Base-by-base conservation (phyloP, 1,140 invertebrate species). In the Eupristina koningsbergeri region DNA sequence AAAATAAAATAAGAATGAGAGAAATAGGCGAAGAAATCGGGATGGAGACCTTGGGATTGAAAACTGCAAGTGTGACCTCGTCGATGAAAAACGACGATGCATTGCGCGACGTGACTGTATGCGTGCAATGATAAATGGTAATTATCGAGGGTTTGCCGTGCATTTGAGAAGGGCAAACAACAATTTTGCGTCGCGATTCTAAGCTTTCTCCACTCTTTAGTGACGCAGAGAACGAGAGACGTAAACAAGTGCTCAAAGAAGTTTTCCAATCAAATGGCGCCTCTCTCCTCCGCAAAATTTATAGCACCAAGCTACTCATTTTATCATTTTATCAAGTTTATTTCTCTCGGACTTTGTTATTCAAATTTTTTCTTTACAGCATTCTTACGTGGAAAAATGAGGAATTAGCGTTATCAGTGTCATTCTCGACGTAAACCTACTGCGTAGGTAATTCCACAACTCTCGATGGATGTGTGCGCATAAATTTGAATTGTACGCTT, bases 101-200 rank as follows among this genome's bases (percentile, higher is more conserved):
- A 58, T 58, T 5, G 9, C 53, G 53, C 53, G 11, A 53, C n/a
- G 11, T 17, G 11, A 53, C 17, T n/a, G n/a, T n/a, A 3, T 17
- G 2, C 50, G 7, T 7, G 50, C 80, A n/a, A n/a, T n/a, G 69
- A 81, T 75, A 81, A 81, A 81, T 64, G 64, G 53, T 74, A 75
- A 83, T 77, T 77, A 83, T 50, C 29, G 47, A 39, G 11, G 41
- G 47, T n/a, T 39, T 39, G 5, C 39, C 34, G 31, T 58, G 34
- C 15, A 1, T 17, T 17, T 17, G 2, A 50, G 36, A 76, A 53
- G 73, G 50, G 36, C 69, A 41, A 81, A 81, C 36, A 58, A 58
- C 80, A 36, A 50, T 17, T 76, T 82, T 58, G n/a, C 36, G 64
- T 47, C 50, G 71, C 74, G 50, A 82, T 47, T 82, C 71, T 39